These are phyloP conservation scores for Leptestheria dahalacensis DNA, from an alignment of 1,140 invertebrate genomes.

Conservation along the genomic window DNA sequence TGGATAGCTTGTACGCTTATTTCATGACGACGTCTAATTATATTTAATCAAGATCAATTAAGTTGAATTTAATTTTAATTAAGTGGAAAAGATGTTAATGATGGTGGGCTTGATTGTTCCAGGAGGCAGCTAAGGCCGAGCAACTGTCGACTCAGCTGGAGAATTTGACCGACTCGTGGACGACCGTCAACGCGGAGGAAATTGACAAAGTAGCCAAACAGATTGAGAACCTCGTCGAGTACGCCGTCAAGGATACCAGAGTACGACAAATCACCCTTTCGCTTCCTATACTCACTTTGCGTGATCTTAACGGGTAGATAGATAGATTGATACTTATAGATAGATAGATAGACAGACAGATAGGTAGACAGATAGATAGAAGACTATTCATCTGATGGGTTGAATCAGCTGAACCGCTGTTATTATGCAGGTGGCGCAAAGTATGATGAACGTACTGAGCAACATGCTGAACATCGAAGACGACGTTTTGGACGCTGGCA, in stretches of 20 bases:
- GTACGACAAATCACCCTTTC: slow-evolving; percentile 13
- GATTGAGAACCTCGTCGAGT: slow-evolving; percentile 19
- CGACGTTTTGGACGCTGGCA: slow-evolving; percentile 20
- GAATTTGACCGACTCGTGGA: slow-evolving; percentile 20
- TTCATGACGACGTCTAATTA: too few species aligned
- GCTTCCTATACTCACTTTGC: neutral
- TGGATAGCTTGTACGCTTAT: too few species aligned
- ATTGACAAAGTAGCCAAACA: slow-evolving; percentile 22
- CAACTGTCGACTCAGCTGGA: slow-evolving; percentile 20
- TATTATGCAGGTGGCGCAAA: slow-evolving; percentile 23
- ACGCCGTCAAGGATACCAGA: slow-evolving; percentile 21
- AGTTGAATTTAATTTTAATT: too few species aligned
- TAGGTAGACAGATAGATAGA: too few species aligned
- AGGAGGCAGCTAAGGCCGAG: slow-evolving; percentile 20
- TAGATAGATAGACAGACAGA: too few species aligned
- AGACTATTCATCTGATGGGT: too few species aligned
- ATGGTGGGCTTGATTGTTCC: neutral
- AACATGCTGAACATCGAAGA: slow-evolving; percentile 27
- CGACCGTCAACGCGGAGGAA: slow-evolving; percentile 18
- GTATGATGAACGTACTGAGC: slow-evolving; percentile 25
- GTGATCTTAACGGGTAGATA: neutral
- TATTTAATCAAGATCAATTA: too few species aligned
- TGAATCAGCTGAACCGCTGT: too few species aligned
- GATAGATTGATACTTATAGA: too few species aligned
- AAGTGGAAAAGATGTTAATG: too few species aligned